A percentile compares a stretch with the other conserved stretches of the same genome.
Evolutionary conservation across 2,113 vertebrate species (phyloP).

Genomic region (Osmerus mordax): DNA sequence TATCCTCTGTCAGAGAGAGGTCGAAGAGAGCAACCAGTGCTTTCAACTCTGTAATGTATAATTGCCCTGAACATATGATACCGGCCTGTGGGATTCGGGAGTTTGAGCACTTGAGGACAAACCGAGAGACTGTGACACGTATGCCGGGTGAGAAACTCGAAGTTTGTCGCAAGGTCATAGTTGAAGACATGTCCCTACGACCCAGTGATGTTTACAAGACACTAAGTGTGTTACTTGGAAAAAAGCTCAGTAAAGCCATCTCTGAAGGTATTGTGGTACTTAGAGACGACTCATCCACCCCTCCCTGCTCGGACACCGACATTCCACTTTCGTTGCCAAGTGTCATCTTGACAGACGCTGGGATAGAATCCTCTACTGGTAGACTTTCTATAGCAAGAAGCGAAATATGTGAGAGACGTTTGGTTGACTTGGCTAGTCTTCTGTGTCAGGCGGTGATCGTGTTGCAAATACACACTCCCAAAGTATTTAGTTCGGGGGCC

Average conservation of each 20-base stretch:
- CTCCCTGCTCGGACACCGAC: neutral
- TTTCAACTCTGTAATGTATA: neutral
- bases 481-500: neutral
- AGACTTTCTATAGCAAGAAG: neutral
- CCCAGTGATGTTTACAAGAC: neutral
- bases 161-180: neutral
- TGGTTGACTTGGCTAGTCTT: conserved; percentile 1
- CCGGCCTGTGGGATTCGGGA: neutral
- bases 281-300: neutral
- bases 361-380: neutral
- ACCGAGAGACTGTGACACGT: neutral
- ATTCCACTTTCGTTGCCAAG: neutral
- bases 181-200: neutral
- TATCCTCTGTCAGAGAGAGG: conserved; percentile 1
- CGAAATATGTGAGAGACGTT: neutral
- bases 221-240: neutral
- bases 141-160: neutral
- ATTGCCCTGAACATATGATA: conserved; percentile 4
- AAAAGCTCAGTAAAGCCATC: neutral
- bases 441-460: neutral
- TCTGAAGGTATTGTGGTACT: neutral
- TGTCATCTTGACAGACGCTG: neutral
- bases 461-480: conserved; percentile 4
- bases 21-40: neutral
- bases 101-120: neutral